Evolutionary conservation across 2,113 vertebrate species (phyloP).

Genomic region (Xiphophorus hellerii): DNA sequence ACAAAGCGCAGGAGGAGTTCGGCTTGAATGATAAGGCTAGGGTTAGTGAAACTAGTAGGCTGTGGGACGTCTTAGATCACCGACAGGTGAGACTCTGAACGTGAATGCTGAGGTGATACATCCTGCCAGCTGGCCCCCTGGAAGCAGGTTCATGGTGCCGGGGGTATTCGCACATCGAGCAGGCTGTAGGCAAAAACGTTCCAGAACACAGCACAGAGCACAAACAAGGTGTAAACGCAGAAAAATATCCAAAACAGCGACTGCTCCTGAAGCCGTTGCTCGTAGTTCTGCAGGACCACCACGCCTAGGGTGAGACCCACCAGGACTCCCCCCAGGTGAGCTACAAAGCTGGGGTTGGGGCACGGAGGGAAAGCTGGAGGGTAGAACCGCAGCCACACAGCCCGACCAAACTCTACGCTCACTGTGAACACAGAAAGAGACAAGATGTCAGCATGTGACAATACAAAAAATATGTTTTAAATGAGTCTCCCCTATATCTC

Average conservation of each 20-base stretch:
- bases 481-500: no score
- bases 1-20: constrained; percentile 5
- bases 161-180: constrained; percentile 90
- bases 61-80: not conserved
- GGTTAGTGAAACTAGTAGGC: not conserved
- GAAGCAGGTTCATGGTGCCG: constrained; percentile 81
- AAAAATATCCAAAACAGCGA: constrained; percentile 97
- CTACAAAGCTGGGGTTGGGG: no score
- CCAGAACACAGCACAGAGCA: constrained; percentile 95
- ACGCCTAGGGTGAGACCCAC: constrained; percentile 96
- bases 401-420: no score
- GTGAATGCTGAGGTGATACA: constrained; percentile 11
- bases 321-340: no score
- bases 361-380: no score
- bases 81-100: constrained; percentile 1
- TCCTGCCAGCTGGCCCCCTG: constrained; percentile 6
- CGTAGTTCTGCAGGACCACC: constrained; percentile 95
- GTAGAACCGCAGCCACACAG: no score
- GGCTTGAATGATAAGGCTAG: constrained; percentile 23
- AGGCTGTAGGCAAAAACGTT: constrained; percentile 94
- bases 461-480: no score
- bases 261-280: constrained; percentile 96
- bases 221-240: constrained; percentile 90
- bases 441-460: no score
- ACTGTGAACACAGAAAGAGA: no score